Evolutionary conservation across 2,113 vertebrate genomes (phyloP).

Genomic region (Pithys albifrons): DNA sequence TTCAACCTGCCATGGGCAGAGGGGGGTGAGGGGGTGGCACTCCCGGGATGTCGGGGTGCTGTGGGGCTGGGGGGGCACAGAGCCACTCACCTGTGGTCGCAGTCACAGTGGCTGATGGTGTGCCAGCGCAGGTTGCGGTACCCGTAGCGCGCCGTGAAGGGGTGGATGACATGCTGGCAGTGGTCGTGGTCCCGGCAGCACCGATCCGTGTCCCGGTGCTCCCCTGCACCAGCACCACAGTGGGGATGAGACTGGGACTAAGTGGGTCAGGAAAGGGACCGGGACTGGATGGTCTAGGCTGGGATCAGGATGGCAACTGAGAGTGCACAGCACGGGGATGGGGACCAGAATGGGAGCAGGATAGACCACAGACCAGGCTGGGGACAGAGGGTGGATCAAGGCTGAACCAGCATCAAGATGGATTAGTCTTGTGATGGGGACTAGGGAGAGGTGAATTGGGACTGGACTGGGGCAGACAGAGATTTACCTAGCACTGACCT

Average conservation of each 20-base stretch:
- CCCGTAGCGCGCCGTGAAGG: constrained; percentile 84
- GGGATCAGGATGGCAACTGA: neutral
- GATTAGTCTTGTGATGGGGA: neutral
- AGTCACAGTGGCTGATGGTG: constrained; percentile 89
- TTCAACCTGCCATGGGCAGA: constrained; percentile 76
- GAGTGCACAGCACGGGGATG: neutral
- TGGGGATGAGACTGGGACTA: neutral
- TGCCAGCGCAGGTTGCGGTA: constrained; percentile 90
- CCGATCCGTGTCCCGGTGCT: constrained; percentile 81
- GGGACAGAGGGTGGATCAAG: neutral
- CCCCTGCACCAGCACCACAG: constrained; percentile 68
- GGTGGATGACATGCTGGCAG: constrained; percentile 87
- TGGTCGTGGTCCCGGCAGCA: constrained; percentile 91
- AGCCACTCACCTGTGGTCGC: constrained; percentile 77
- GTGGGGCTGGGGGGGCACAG: neutral
- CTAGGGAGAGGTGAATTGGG: neutral
- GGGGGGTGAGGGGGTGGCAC: neutral
- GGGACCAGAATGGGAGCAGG: neutral
- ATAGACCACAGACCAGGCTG: neutral
- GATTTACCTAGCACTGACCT: no score
- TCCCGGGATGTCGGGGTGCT: neutral
- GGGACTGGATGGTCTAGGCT: neutral
- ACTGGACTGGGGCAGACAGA: neutral
- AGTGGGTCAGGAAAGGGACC: neutral
- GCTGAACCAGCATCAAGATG: neutral